These are phyloP conservation scores for Pipa parva DNA, from an alignment of 2,113 vertebrate genomes.

Conservation along the genomic window DNA sequence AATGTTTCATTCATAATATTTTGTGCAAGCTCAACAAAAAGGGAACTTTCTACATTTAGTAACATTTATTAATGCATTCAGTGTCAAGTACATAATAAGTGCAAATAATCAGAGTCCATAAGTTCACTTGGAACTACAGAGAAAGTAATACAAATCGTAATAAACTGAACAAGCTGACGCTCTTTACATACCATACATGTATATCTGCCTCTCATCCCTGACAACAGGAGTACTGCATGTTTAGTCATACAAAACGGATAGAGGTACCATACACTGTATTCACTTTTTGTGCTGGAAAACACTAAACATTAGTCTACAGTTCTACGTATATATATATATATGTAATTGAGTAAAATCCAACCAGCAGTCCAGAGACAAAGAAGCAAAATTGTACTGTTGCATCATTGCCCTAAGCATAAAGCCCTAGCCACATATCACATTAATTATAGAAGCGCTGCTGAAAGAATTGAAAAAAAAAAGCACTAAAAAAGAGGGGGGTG, in stretches of 20 bases:
- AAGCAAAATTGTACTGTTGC: constrained; percentile 81
- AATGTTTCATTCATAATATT: neutral
- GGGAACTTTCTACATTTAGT: constrained; percentile 76
- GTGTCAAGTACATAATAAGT: constrained; percentile 95
- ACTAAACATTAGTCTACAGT: constrained; percentile 74
- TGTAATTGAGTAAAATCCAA: constrained; percentile 84
- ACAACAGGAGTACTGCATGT: constrained; percentile 80
- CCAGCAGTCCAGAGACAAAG: constrained; percentile 79
- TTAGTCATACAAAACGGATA: constrained; percentile 91
- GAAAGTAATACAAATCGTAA: constrained; percentile 94
- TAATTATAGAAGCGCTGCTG: constrained; percentile 81
- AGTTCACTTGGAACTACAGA: constrained; percentile 87
- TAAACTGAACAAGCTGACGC: constrained; percentile 89
- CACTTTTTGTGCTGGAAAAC: constrained; percentile 86
- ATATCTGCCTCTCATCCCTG: constrained; percentile 82
- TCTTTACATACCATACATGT: constrained; percentile 80
- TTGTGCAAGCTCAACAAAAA: constrained; percentile 41
- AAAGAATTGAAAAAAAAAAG: constrained; percentile 72
- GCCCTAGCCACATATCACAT: constrained; percentile 77
- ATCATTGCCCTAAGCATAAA: constrained; percentile 76
- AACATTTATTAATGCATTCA: constrained; percentile 98
- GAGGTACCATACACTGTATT: constrained; percentile 78
- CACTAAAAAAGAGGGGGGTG: constrained; percentile 64
- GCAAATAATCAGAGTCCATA: constrained; percentile 97
- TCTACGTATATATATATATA: constrained; percentile 82